Conservation (phyloP, 2,113 vertebrate species). For the Ciconia boyciana region DNA sequence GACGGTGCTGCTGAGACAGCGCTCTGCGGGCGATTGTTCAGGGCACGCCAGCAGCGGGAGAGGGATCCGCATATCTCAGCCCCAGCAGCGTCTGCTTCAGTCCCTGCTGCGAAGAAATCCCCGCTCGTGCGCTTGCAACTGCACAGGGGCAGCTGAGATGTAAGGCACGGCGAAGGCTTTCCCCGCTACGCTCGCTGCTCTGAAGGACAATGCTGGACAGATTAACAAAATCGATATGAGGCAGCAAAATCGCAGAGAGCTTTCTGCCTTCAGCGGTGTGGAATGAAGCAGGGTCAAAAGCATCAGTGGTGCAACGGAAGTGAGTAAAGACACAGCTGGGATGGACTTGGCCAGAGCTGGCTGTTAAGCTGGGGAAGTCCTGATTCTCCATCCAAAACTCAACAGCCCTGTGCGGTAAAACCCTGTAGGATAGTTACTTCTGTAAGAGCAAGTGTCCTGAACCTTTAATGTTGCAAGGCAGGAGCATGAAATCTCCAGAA, state of each 20-base stretch:
- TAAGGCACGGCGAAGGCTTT: not conserved
- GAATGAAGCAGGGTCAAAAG: not conserved
- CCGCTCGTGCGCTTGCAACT: not conserved
- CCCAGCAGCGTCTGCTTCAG: rapidly evolving
- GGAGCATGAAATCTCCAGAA: not conserved
- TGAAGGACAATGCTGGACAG: not conserved
- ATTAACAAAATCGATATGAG: not conserved
- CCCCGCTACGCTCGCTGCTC: not conserved
- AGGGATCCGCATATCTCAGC: rapidly evolving
- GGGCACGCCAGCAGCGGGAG: not conserved
- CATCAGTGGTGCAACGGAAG: not conserved
- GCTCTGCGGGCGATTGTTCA: not conserved
- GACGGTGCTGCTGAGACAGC: not conserved
- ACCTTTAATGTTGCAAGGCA: not conserved
- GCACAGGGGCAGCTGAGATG: not conserved
- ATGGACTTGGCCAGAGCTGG: not conserved
- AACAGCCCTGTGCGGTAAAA: not conserved
- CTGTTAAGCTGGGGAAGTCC: not conserved
- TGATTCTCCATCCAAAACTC: not conserved
- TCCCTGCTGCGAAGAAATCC: not conserved
- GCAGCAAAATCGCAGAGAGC: not conserved
- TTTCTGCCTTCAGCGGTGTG: not conserved
- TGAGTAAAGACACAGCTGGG: not conserved
- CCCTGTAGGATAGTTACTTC: not conserved
- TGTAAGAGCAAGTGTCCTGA: not conserved